Conservation (phyloP, 2,797 vertebrate species). For the Melopsittacus undulatus region DNA sequence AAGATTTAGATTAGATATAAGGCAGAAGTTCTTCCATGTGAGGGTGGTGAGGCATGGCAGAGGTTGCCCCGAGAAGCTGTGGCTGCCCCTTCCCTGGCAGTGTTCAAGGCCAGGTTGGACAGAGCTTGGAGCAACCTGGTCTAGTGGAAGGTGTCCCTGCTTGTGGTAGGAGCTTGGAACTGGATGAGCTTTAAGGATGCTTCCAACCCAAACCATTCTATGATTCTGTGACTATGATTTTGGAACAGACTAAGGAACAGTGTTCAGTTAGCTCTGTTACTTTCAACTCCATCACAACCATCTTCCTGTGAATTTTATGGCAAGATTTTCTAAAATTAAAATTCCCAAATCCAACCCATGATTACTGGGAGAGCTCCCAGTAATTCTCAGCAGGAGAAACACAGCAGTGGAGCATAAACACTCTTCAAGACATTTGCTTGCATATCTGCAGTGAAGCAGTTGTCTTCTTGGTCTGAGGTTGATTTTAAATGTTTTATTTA, state of each 20-base stretch:
- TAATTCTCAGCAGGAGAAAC: neutral
- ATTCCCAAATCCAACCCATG: neutral
- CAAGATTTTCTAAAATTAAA: neutral
- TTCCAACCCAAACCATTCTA: neutral
- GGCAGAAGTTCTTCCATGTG: neutral
- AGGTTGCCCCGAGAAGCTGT: neutral
- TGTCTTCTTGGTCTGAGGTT: neutral
- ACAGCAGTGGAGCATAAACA: neutral
- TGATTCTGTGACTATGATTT: neutral
- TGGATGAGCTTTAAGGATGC: neutral
- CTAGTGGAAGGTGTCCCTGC: neutral
- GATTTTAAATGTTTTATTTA: neutral
- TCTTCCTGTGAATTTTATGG: neutral
- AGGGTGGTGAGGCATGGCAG: accelerated
- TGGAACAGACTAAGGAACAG: neutral
- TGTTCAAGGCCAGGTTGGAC: neutral
- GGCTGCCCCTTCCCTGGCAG: neutral
- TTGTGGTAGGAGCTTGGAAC: neutral
- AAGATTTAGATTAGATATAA: neutral
- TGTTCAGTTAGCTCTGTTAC: neutral
- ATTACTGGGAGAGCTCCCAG: neutral
- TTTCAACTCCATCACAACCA: neutral
- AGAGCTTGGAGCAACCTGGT: neutral
- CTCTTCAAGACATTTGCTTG: neutral
- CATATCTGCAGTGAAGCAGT: neutral